Base-by-base conservation (phyloP, 2,113 vertebrate genomes). In the Candoia aspera region DNA sequence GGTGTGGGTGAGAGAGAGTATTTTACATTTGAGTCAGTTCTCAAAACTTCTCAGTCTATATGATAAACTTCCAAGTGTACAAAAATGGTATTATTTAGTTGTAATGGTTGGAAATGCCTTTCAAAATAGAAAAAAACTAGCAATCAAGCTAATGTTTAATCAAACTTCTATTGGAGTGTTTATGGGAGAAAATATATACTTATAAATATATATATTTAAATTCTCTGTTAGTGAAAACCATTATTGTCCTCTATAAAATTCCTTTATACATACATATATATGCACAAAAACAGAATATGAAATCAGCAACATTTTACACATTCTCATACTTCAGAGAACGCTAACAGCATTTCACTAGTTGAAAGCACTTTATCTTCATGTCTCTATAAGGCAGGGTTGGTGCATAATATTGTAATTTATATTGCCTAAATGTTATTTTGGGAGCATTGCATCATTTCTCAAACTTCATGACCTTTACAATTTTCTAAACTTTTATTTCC, bases 391-490 rank as follows among this genome's bases (percentile, higher is more conserved):
- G 98, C 98, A 98, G 98, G 98, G 98, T 98, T 98, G 97, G 98
- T 99, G 99, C 99, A 99, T 99, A 99, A 99, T 99, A 99, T 99
- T 99, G 98, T 98, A 98, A 99, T 99, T 99, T 99, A 98, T 99
- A 98, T 98, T 98, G 98, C 98, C 98, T 98, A 99, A 99, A 99
- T 99, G 99, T 99, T 99, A 99, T 99, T 99, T 99, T 98, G 98
- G 98, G 97, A 99, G 97, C 98, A 98, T 98, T 97, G 98, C 98
- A 98, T 99, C 99, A 99, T 99, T 99, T 99, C 99, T 99, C 99
- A 99, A 99, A 99, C 99, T 99, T 99, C 99, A 99, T 99, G 98
- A 99, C 99, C 99, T 99, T 99, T 99, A 99, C 98, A 99, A 99
- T 99, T 99, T 98, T 97, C 98, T 98, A 99, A 99, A 99, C 99